Base-by-base conservation (phyloP, 92 coral and sea anemone species). In the Epizoanthus rinbou region DNA sequence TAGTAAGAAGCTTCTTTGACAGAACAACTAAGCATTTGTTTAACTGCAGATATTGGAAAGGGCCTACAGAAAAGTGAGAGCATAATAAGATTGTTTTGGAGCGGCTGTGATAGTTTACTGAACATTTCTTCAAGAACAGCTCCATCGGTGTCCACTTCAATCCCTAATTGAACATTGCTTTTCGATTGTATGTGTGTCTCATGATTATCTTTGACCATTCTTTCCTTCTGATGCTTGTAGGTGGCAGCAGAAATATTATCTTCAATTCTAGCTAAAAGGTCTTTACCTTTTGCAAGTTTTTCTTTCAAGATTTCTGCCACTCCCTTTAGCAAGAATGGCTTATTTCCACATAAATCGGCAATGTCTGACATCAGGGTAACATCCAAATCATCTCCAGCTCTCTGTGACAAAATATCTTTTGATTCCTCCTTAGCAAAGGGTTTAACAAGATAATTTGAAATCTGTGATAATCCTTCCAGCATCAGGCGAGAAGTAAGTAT, bases 261-360 rank as follows among this genome's bases (percentile, higher is more conserved):
- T 43, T 82, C 86, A n/a, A 87, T 65, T 37, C 80, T 54, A 13
- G 59, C 73, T 21, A 84, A 62, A 8, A 90, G 70, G 8, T 57
- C 73, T 66, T 66, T 33, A 4, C 67, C 74, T 17, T 84, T 74
- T 0, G 85, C 76, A 72, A 80, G 80, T 56, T 81, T 56, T 60
- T 87, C 90, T 15, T 84, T 69, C 84, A 90, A 62, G 16, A 81
- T 58, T 9, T 82, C 91, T 1, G 82, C 85, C 45, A 84, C 57
- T 0, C 85, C 72, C 17, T 90, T 88, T 8, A 90, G 76, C 43
- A 79, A 53, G 0, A 90, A 72, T 0, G 93, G 93, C 62, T 84
- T 86, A 35, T 87, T 88, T 3, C 19, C 47, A 74, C 93, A 90
- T 69, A 87, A 62, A 8, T 74, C 11, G 13, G 47, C 64, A 6